Conservation (phyloP, 2,888 invertebrate species). For the Calameuta pallipes region DNA sequence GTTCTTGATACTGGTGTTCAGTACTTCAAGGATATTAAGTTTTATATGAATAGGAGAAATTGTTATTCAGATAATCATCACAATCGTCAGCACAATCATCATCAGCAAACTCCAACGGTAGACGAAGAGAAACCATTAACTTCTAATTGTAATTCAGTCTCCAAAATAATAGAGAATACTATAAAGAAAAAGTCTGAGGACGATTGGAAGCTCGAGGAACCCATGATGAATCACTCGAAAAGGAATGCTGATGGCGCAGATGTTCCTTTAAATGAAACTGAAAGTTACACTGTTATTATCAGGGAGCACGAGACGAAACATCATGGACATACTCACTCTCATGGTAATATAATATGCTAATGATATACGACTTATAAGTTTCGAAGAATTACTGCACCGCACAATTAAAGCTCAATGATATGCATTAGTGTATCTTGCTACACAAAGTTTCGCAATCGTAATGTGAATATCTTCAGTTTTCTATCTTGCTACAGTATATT, state of each 20-base stretch:
- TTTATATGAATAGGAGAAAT: too few relatives aligned
- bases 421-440: too few relatives aligned
- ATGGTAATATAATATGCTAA: constrained; percentile 65
- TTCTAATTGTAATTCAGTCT: constrained; percentile 55
- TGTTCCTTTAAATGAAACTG: constrained; percentile 70
- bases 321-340: constrained; percentile 89
- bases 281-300: constrained; percentile 83
- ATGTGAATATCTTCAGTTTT: too few relatives aligned
- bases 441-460: too few relatives aligned
- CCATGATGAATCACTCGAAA: constrained; percentile 46
- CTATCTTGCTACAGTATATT: too few relatives aligned
- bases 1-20: too few relatives aligned
- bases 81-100: constrained; percentile 55
- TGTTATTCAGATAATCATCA: constrained; percentile 57
- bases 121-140: constrained; percentile 63
- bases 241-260: constrained; percentile 41
- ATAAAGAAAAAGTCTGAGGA: constrained; percentile 52
- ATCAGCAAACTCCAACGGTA: constrained; percentile 51
- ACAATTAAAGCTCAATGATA: too few relatives aligned
- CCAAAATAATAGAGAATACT: constrained; percentile 50
- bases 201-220: constrained; percentile 58
- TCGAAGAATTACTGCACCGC: neutral
- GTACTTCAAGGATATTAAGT: too few relatives aligned
- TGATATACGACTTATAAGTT: neutral
- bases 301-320: constrained; percentile 80